Base-by-base conservation (phyloP, 2,888 invertebrate genomes). In the Hipparchia semele region DNA sequence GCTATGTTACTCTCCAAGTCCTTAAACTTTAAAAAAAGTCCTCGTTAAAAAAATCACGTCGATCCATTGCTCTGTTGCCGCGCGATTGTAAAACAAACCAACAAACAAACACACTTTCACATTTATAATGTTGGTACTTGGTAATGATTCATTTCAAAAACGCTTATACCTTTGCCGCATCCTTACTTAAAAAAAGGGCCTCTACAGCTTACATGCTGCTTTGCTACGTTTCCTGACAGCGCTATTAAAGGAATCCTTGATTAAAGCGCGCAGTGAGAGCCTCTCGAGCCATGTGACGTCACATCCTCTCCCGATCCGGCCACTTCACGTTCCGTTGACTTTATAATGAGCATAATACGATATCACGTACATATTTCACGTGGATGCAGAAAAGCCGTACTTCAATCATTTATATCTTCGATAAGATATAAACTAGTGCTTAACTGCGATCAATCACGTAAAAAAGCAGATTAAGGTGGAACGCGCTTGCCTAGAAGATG, bases 161-260 rank as follows among this genome's bases (percentile, higher is more conserved):
- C 73, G 62, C 73, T 54, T 4, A n/a, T 5, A 73, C 7, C 3
- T n/a, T 2, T 0, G 39, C 67, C 73, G n/a, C 56, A 33, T 49
- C 54, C 39, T 61, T 23, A 51, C 70, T 60, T 68, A 53, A 67
- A 73, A 73, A 60, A 67, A 51, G 64, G 60, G 61, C 61, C 13
- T 58, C 51, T 64, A 53, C 68, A 58, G 45, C n/a, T 68, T 46
- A 46, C 23, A 68, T 39, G 12, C 45, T n/a, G 54, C 68, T 72
- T 68, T 68, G 72, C 68, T 68, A 64, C 13, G 62, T 61, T 71
- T 67, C 71, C 71, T 67, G 71, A 72, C 72, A 72, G 68, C 61
- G 62, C 69, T 65, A 69, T 70, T 73, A 73, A 39, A 59, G 49
- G 62, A 68, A 64, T 65, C 54, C 73, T 73, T 70, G 69, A 73